These are phyloP conservation scores for Gymnobelideus leadbeateri DNA, from an alignment of 2,113 vertebrate species.

Conservation along the genomic window DNA sequence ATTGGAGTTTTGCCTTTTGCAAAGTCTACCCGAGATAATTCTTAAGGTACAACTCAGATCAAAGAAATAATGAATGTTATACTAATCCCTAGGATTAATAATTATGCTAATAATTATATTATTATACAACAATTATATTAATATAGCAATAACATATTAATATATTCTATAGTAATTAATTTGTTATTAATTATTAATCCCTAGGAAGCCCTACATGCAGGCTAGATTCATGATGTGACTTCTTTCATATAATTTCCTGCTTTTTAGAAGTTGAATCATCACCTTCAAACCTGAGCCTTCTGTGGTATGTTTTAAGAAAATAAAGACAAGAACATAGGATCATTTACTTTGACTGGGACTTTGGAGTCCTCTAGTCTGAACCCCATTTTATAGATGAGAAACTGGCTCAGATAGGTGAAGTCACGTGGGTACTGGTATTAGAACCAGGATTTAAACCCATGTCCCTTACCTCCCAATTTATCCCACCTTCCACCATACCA, in stretches of 20 bases:
- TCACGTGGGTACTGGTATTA: not conserved
- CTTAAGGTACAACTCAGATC: not conserved
- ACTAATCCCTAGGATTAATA: not conserved
- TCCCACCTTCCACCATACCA: not conserved
- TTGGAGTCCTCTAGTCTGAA: not conserved
- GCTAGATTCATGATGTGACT: constrained; percentile 30
- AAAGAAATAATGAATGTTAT: constrained; percentile 11
- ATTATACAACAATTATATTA: no score
- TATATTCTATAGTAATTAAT: no score
- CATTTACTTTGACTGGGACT: not conserved
- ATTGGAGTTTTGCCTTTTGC: not conserved
- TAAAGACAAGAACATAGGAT: not conserved
- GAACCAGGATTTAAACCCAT: not conserved
- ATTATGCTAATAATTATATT: no score
- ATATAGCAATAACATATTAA: no score
- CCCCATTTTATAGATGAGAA: not conserved
- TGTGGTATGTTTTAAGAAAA: constrained; percentile 42
- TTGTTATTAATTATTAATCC: constrained; percentile 27
- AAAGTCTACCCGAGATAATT: not conserved
- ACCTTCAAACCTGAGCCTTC: not conserved
- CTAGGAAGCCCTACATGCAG: not conserved
- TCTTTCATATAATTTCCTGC: constrained; percentile 21
- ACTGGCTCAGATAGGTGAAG: not conserved
- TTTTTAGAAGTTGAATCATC: constrained; percentile 25
- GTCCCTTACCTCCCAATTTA: not conserved